phyloP scores from a whole-genome alignment of 2,113 vertebrate species.

The Beaufortia kweichowensis region DNA sequence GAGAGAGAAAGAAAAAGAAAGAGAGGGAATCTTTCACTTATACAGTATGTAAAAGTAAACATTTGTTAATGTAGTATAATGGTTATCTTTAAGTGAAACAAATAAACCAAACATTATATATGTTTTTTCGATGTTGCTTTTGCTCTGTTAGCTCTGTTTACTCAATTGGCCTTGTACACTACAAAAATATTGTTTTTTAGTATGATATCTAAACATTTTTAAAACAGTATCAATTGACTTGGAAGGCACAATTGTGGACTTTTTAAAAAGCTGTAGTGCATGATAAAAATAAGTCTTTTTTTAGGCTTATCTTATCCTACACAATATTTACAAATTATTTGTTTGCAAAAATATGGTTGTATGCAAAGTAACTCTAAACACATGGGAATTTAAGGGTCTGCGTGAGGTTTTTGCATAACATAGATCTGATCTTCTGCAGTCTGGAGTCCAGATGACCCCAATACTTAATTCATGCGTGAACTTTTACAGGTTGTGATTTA shows the following conservation, averaged over 20 bases:
- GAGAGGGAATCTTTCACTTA: conserved; percentile 7
- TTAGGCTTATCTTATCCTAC: too few species aligned
- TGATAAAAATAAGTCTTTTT: too few species aligned
- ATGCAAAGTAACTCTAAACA: too few species aligned
- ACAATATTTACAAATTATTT: too few species aligned
- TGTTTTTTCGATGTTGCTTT: neutral
- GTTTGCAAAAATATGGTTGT: too few species aligned
- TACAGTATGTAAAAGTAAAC: neutral
- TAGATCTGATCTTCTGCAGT: neutral
- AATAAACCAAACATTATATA: neutral
- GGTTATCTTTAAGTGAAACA: neutral
- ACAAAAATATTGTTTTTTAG: too few species aligned
- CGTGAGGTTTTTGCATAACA: neutral
- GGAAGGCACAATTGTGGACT: too few species aligned
- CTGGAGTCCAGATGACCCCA: conserved; percentile 6
- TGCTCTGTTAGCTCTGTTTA: neutral
- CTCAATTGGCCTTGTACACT: too few species aligned
- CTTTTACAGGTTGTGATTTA: conserved; percentile 13
- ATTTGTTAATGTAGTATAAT: neutral
- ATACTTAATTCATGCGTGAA: neutral
- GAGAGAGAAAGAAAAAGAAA: neutral
- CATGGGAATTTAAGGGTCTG: too few species aligned
- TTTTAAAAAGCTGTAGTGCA: too few species aligned
- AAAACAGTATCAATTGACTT: too few species aligned
- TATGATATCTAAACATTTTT: too few species aligned